Percentiles rank a stretch among this genome's conserved stretches.
These are phyloP conservation scores for Paramisgurnus dabryanus DNA, from an alignment of 2,113 vertebrate genomes.

Conservation along the genomic window DNA sequence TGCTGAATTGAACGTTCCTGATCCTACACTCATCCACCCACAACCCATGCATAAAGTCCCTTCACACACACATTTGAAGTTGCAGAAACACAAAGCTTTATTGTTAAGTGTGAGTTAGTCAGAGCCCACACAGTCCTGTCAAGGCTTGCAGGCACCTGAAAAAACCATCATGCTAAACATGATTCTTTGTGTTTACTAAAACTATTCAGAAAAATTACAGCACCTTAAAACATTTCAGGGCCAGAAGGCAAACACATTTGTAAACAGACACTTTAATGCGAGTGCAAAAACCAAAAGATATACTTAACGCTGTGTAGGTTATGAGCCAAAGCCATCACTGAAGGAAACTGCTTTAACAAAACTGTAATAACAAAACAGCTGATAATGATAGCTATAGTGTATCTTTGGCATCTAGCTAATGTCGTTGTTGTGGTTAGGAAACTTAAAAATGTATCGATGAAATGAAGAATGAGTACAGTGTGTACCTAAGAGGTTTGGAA, in stretches of 20 bases:
- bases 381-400: no score
- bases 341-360: no score
- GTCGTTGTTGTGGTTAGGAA: not conserved
- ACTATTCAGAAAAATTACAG: conserved; percentile 17
- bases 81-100: conserved; percentile 49
- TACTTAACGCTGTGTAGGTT: not conserved
- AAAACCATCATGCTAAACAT: conserved; percentile 26
- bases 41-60: not conserved
- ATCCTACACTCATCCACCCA: not conserved
- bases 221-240: conserved; percentile 20
- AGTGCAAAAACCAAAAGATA: not conserved
- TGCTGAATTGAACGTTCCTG: not conserved
- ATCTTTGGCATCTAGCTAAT: not conserved
- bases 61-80: conserved; percentile 34
- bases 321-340: no score
- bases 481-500: not conserved
- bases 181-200: not conserved
- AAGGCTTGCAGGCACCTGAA: conserved; percentile 48
- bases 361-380: no score
- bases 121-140: conserved; percentile 42
- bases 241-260: not conserved
- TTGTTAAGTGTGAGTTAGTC: conserved; percentile 44
- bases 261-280: not conserved
- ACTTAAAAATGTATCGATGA: not conserved
- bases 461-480: not conserved